Percentiles rank a stretch among this genome's conserved stretches.
These are phyloP conservation scores for Panurus biarmicus DNA, from an alignment of 2,113 vertebrate genomes.

Conservation along the genomic window DNA sequence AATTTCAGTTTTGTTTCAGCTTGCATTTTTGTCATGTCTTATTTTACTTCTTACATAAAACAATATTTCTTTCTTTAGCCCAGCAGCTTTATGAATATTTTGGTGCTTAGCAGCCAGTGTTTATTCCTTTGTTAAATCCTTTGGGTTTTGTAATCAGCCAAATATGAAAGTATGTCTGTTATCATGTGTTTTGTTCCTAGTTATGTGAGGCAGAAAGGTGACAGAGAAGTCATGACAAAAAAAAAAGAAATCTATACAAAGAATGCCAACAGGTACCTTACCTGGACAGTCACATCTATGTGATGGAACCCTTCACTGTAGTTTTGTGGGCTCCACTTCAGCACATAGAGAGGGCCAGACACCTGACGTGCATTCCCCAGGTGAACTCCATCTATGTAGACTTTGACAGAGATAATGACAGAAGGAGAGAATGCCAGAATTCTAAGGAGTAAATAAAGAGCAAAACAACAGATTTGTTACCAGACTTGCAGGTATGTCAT, in stretches of 20 bases:
- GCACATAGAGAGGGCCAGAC: slow-evolving; percentile 85
- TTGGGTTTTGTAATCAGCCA: neutral
- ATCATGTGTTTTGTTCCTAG: neutral
- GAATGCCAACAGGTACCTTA: slow-evolving; percentile 46
- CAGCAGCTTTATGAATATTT: neutral
- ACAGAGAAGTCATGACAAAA: neutral
- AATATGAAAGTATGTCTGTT: neutral
- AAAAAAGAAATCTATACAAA: neutral
- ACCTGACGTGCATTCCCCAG: slow-evolving; percentile 75
- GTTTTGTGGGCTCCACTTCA: slow-evolving; percentile 83
- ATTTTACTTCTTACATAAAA: neutral
- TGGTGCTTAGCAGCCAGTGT: neutral
- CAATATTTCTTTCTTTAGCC: neutral
- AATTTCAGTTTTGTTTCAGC: neutral
- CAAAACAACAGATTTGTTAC: slow-evolving; percentile 30
- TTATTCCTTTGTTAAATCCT: neutral
- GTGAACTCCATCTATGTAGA: slow-evolving; percentile 77
- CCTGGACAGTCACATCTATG: slow-evolving; percentile 85
- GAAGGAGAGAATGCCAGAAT: slow-evolving; percentile 88
- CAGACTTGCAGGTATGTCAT: neutral
- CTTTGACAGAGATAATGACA: slow-evolving; percentile 75
- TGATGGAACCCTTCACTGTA: slow-evolving; percentile 83
- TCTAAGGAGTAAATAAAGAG: slow-evolving; percentile 66
- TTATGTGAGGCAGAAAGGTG: neutral
- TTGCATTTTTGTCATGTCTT: neutral